A percentile compares a stretch with the other conserved stretches of the same genome.
These are phyloP conservation scores for Ferrisia virgata DNA, from an alignment of 2,888 invertebrate species.

Conservation along the genomic window DNA sequence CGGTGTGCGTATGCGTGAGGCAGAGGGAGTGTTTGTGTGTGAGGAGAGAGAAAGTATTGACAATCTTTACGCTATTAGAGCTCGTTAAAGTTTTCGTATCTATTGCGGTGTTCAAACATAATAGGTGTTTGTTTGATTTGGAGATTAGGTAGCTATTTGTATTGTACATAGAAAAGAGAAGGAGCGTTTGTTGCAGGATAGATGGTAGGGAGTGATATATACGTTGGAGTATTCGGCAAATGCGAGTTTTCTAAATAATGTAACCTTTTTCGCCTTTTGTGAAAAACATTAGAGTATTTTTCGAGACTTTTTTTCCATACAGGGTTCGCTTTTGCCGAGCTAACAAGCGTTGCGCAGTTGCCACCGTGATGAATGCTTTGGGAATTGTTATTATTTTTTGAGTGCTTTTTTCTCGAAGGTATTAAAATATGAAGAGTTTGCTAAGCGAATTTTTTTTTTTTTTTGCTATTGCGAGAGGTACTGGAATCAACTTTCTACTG, in stretches of 20 bases:
- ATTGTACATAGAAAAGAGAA: too few relatives aligned
- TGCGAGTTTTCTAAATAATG: background rate
- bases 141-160: background rate
- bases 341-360: background rate
- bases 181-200: background rate
- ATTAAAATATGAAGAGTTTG: background rate
- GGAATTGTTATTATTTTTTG: slow-evolving; percentile 8
- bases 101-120: background rate
- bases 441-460: background rate
- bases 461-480: too few relatives aligned
- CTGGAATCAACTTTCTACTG: too few relatives aligned
- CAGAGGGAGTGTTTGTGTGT: too few relatives aligned
- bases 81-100: background rate
- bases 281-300: background rate
- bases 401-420: background rate
- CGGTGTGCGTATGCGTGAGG: too few relatives aligned
- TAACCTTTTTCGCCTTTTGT: background rate
- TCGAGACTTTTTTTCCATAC: background rate
- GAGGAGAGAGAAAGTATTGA: too few relatives aligned
- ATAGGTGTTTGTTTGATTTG: background rate
- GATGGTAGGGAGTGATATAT: background rate
- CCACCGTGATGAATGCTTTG: background rate
- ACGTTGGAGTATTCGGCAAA: background rate
- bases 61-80: too few relatives aligned
- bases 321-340: background rate